Evolutionary conservation across 2,888 invertebrate species (phyloP), one percentile per base, ranked within the genome.

Genomic region (Chesias legatella): DNA sequence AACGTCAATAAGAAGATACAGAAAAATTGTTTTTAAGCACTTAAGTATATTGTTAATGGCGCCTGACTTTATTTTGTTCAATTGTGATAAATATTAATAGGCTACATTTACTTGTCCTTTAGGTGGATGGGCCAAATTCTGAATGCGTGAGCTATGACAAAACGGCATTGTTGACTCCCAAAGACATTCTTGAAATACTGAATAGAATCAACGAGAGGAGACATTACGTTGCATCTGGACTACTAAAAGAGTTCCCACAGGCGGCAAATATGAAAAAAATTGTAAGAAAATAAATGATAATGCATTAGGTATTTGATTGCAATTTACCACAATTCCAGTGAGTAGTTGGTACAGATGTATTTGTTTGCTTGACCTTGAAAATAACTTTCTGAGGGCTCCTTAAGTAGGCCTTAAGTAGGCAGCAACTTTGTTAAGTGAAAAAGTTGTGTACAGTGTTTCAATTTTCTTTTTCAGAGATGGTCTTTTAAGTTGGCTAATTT

Each of bases 211-310:
- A 88, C 49, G 70, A 75, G 33, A 68, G 72, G 29, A 67, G 86
- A 51, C 76, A 80, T 53, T 79, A 72, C 45, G 63, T 88, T 13
- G 83, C 86, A 7, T 50, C 59, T 48, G 83, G 84, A 1, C 47
- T 61, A 7, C 69, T 78, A 1, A 72, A 60, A 40, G 58, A 60
- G 13, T 56, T 83, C 8, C 81, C 84, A 0, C 63, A 66, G 28
- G 84, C 83, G 7, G 83, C 83, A 9, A 81, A 88, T 51, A 86
- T 88, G 84, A 78, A 67, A 34, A 79, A 77, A 73, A 60, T 85
- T 39, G 85, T 88, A 50, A 63, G 75, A 51, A 29, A 24, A n/a
- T n/a, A 4, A 23, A 31, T n/a, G 13, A 33, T n/a, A 11, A 17
- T 5, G 13, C 5, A 17, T 17, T 17, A 17, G 21, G 9, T 20